phyloP scores from a whole-genome alignment of 2,888 invertebrate species.

The Augochlorella aurata region DNA sequence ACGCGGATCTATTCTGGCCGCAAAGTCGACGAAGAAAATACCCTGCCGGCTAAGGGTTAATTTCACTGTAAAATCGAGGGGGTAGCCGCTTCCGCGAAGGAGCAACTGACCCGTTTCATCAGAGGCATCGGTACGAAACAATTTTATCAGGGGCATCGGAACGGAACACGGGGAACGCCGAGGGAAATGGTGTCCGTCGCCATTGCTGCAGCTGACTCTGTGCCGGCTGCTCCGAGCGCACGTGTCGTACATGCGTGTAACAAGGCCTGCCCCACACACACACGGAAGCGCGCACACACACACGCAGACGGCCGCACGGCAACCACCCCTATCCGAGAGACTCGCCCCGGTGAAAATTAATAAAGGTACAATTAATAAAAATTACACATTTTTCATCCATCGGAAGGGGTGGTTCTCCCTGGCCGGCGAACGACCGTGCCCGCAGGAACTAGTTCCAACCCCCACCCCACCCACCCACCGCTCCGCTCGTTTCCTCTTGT shows the following conservation, averaged over 20 bases:
- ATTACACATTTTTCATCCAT: slow-evolving; percentile 79
- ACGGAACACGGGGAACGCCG: slow-evolving; percentile 38
- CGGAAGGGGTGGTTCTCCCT: slow-evolving; percentile 48
- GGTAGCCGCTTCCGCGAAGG: slow-evolving; percentile 1
- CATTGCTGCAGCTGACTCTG: slow-evolving; percentile 39
- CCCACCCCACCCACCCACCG: background rate
- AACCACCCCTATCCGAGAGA: slow-evolving; percentile 15
- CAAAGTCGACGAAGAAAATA: slow-evolving; percentile 5
- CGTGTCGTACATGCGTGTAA: slow-evolving; percentile 45
- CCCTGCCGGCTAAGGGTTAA: slow-evolving; percentile 1
- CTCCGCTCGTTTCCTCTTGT: slow-evolving; percentile 44
- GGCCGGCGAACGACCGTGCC: slow-evolving; percentile 44
- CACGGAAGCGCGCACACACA: no score
- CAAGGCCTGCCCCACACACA: slow-evolving; percentile 18
- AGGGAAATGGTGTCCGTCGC: slow-evolving; percentile 50
- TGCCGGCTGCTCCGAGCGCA: slow-evolving; percentile 18
- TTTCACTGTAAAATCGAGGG: slow-evolving; percentile 14
- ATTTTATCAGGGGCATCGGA: slow-evolving; percentile 48
- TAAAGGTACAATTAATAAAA: slow-evolving; percentile 80
- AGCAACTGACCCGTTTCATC: slow-evolving; percentile 34
- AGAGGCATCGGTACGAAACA: slow-evolving; percentile 45
- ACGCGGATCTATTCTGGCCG: slow-evolving; percentile 3
- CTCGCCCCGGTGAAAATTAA: slow-evolving; percentile 72
- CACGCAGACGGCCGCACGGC: no score
- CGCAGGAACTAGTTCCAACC: slow-evolving; percentile 42